A percentile compares a stretch with the other conserved stretches of the same genome.
Conservation (phyloP, 2,113 vertebrate species). For the Rhinolophus sinicus region DNA sequence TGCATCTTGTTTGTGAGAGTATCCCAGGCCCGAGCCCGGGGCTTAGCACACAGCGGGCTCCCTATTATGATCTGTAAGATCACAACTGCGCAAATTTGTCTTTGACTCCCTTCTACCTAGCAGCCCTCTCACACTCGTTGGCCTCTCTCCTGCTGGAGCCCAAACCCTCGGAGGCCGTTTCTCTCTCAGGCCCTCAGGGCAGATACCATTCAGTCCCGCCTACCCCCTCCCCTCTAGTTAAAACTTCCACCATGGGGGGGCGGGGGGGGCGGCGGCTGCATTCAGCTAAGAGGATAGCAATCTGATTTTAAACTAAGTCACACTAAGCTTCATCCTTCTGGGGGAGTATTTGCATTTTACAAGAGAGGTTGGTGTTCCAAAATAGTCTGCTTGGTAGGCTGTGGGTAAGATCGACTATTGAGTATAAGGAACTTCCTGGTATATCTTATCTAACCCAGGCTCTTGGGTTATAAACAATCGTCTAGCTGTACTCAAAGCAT, state of each 20-base stretch:
- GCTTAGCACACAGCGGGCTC: neutral
- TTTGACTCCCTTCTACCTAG: neutral
- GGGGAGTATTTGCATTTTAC: conserved; percentile 17
- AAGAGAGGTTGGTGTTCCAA: neutral
- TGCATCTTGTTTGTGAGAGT: neutral
- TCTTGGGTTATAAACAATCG: neutral
- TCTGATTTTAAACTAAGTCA: neutral
- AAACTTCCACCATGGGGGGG: neutral
- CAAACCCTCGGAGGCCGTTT: neutral
- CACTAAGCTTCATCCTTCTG: neutral
- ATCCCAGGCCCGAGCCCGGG: neutral
- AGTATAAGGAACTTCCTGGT: neutral
- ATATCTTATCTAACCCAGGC: neutral
- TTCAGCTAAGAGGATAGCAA: neutral
- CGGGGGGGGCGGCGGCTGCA: too few species aligned
- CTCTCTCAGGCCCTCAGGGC: too few species aligned
- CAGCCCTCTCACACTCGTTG: neutral
- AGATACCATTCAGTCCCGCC: neutral
- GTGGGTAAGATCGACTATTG: neutral
- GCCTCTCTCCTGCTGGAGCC: neutral
- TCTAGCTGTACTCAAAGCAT: neutral
- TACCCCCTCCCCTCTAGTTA: neutral
- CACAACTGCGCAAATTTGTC: neutral
- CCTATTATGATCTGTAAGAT: neutral
- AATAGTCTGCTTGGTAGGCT: neutral